A percentile compares a stretch with the other conserved stretches of the same genome.
Conservation (phyloP, 2,113 vertebrate species). For the Ahaetulla prasina region DNA sequence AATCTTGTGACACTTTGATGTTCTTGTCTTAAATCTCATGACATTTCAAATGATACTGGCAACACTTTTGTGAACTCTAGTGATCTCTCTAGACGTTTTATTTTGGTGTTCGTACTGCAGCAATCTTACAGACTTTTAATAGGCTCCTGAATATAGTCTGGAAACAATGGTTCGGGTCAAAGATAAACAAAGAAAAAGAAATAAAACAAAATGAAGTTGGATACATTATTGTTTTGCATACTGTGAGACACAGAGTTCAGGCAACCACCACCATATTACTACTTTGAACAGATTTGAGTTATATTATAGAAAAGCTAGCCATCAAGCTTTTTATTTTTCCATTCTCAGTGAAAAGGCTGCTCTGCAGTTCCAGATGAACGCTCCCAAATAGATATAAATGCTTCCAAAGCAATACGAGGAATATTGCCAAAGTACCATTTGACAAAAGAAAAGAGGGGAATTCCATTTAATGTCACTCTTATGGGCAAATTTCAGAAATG, state of each 20-base stretch:
- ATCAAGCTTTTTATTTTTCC: neutral
- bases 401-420: neutral
- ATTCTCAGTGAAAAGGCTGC: neutral
- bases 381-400: slow-evolving; percentile 19
- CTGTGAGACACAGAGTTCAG: neutral
- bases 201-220: neutral
- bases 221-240: neutral
- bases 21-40: neutral
- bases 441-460: neutral
- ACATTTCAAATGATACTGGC: neutral
- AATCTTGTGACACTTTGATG: neutral
- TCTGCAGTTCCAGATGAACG: slow-evolving; percentile 3
- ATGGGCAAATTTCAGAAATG: neutral
- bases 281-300: neutral
- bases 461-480: neutral
- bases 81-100: neutral
- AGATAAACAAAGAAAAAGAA: neutral
- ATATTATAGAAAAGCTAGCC: neutral
- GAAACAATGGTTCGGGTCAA: neutral
- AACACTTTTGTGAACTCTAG: neutral
- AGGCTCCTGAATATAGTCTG: neutral
- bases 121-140: neutral
- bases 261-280: neutral
- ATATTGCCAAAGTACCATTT: neutral
- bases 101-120: neutral